Evolutionary conservation across 2,888 invertebrate genomes (phyloP).

Genomic region (Congeria kusceri): DNA sequence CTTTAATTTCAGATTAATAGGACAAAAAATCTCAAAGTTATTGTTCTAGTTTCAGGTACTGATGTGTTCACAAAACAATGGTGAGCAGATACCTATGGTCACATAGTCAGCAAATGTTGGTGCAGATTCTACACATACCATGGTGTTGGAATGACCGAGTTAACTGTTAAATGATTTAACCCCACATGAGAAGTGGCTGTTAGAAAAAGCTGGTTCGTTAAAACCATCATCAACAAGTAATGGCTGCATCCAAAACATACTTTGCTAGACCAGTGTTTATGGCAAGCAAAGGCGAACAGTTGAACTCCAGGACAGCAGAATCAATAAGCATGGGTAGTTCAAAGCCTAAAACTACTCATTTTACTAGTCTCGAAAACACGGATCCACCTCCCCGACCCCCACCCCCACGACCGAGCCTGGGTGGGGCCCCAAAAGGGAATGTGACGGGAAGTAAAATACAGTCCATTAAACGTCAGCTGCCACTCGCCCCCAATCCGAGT

Average conservation of each 20-base stretch:
- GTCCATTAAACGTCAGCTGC: constrained; percentile 22
- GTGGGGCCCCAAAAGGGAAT: constrained; percentile 25
- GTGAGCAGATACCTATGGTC: not conserved
- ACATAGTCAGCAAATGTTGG: too few relatives aligned
- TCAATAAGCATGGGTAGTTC: constrained; percentile 17
- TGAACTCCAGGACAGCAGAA: not conserved
- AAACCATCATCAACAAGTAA: too few relatives aligned
- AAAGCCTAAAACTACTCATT: constrained; percentile 7
- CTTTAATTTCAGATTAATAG: too few relatives aligned
- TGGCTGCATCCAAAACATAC: constrained; percentile 34
- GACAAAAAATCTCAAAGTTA: not conserved
- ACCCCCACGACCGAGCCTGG: constrained; percentile 53
- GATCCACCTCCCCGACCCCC: constrained; percentile 58
- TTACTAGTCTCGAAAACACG: constrained; percentile 36
- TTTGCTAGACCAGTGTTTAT: constrained; percentile 54
- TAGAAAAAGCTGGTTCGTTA: too few relatives aligned
- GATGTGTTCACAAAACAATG: not conserved
- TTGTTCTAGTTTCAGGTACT: not conserved
- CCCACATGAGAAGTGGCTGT: too few relatives aligned
- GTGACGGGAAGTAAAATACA: not conserved
- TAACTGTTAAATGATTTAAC: too few relatives aligned
- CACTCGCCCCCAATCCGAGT: constrained; percentile 8
- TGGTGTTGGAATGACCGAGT: too few relatives aligned
- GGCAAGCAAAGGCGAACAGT: constrained; percentile 11
- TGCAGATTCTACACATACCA: too few relatives aligned